Evolutionary conservation across 2,888 invertebrate genomes (phyloP), one percentile per base, ranked within the genome.

Genomic region (Junonia oenone): DNA sequence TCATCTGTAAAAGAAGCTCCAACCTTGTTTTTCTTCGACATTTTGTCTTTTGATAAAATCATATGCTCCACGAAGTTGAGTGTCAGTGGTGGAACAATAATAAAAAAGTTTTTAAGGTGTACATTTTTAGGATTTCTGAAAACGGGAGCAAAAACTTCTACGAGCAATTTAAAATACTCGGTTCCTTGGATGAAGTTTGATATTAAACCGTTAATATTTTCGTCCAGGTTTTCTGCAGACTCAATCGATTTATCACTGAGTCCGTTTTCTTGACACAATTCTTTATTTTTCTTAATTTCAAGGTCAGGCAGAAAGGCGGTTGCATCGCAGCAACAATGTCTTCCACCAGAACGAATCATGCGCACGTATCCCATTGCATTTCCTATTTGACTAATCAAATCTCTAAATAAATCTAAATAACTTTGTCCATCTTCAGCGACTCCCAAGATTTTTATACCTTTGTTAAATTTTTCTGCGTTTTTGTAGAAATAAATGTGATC

Each of bases 341-440:
- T 92, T 3, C 98, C 97, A 14, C 99, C 99, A 0, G 98, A 97
- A 51, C 98, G 92, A 55, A 99, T 95, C 88, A 99, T 93, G 47
- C 99, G 92, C 3, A 99, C 96, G 75, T 98, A 99, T 1, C 98
- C 99, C 92, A 99, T 95, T 0, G 98, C 97, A 83, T 99, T 99
- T 13, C 97, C 98, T 70, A 99, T 98, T 75, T 99, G 97, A 47
- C 96, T 97, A 52, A 99, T 96, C 4, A 99, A 91, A 65, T 95
- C 94, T 37, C 99, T 91, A 80, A 99, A 99, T 67, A 97, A 93
- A 85, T 99, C 99, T 75, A 99, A 92, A 79, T 96, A 98, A 63
- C 97, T 97, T 61, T 94, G 91, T 1, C 96, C 97, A 64, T 96
- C 95, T 35, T 93, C 91, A 47, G 95, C 95, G 50, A 95, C 78